Evolutionary conservation across 2,888 invertebrate species (phyloP).

Genomic region (Platycheirus rosarum): DNA sequence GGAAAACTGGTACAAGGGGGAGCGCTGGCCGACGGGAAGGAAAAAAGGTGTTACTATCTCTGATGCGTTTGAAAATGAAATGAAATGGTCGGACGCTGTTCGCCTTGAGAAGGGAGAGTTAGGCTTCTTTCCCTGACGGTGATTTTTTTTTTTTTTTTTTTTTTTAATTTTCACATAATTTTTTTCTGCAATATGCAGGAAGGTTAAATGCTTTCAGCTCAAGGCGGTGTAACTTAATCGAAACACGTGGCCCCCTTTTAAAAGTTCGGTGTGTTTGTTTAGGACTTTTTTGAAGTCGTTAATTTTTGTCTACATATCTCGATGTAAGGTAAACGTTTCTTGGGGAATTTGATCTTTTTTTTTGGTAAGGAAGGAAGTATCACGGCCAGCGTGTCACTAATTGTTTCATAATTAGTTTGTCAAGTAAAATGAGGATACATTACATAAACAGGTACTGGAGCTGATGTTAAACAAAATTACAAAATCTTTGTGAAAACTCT

Average conservation of each 20-base stretch:
- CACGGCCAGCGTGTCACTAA: no score
- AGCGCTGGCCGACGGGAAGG: neutral
- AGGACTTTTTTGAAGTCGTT: neutral
- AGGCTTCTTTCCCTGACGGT: neutral
- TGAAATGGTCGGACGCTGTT: conserved; percentile 10
- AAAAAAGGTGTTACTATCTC: conserved; percentile 25
- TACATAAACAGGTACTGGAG: no score
- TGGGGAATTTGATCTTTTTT: no score
- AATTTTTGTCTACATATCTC: no score
- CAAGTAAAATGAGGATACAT: no score
- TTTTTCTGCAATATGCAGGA: conserved; percentile 8
- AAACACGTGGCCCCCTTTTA: conserved; percentile 17
- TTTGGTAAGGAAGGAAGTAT: no score
- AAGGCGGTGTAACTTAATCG: conserved; percentile 20
- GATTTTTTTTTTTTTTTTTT: neutral
- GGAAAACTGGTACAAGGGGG: conserved; percentile 33
- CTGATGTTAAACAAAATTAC: no score
- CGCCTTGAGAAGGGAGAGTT: conserved; percentile 4
- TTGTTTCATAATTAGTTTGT: no score
- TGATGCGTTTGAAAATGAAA: conserved; percentile 35
- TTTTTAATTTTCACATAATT: conserved; percentile 10
- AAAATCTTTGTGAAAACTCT: no score
- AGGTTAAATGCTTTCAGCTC: conserved; percentile 16
- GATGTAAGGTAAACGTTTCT: no score
- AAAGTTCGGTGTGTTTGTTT: neutral